Evolutionary conservation across 2,888 invertebrate genomes (phyloP).

Genomic region (Phaonia tiefii): DNA sequence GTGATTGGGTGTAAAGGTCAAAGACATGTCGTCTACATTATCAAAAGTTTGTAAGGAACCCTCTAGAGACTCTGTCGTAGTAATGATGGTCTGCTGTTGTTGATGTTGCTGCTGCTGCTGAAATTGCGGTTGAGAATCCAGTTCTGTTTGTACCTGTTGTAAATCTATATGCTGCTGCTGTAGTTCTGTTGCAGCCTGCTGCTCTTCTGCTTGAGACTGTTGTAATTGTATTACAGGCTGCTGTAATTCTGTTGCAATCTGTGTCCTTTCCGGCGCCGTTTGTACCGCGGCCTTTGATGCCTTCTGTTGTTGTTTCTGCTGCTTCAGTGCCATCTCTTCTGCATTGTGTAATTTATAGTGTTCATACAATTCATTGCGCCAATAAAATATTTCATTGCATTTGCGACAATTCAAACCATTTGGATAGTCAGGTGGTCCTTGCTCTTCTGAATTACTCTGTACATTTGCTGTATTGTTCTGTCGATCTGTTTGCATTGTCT

Average conservation of each 20-base stretch:
- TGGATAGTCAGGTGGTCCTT: constrained; percentile 61
- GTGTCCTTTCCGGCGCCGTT: background rate
- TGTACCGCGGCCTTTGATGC: background rate
- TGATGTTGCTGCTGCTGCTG: background rate
- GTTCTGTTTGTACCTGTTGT: background rate
- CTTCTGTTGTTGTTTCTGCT: constrained; percentile 41
- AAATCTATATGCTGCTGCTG: background rate
- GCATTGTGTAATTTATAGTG: constrained; percentile 67
- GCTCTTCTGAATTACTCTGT: constrained; percentile 16
- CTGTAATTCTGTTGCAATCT: constrained; percentile 12
- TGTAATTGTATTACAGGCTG: background rate
- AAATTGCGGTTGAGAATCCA: background rate
- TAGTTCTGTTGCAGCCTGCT: background rate
- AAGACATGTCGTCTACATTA: constrained; percentile 52
- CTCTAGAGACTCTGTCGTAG: constrained; percentile 71
- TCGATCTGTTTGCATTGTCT: background rate
- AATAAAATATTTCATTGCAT: constrained; percentile 66
- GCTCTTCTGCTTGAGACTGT: background rate
- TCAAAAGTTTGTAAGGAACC: constrained; percentile 6
- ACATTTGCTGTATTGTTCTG: constrained; percentile 19
- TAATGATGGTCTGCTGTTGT: constrained; percentile 9
- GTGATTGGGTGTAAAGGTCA: constrained; percentile 14
- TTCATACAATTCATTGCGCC: constrained; percentile 66
- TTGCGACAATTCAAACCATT: constrained; percentile 69
- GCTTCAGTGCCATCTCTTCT: constrained; percentile 57